Evolutionary conservation across 23 tunicate species (phyloP), one percentile per base, ranked within the genome.

Genomic region (Oikopleura vanhoeffeni): DNA sequence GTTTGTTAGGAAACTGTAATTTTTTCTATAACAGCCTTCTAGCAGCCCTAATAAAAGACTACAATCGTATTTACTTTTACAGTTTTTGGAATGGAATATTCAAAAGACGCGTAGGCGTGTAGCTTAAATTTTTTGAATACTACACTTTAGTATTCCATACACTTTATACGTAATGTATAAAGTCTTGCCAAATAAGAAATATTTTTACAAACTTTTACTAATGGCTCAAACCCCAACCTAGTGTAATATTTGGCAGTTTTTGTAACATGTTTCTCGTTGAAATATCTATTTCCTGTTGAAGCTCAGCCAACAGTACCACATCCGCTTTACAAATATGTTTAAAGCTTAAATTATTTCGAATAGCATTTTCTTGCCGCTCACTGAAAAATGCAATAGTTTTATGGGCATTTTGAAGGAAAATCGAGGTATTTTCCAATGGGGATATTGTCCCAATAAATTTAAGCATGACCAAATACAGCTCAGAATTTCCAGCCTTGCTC

Each of bases 381-480:
- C 27, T 32, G 38, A 71, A 71, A 71, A 71, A 71, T 13, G 64
- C 13, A 49, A 49, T 24, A 24, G 24, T 49, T 24, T 13, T 13
- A 24, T 8, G 64, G 18, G 64, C 24, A 8, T 49, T 24, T 49
- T 49, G 64, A 49, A 49, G 64, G 24, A 49, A 49, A 24, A 8
- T 8, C 13, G 64, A 8, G 13, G 64, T 49, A 49, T 49, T 49
- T 49, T 49, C 64, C 38, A 71, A 30, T 2, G 79, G 79, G 27
- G 79, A 18, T 30, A 71, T 28, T 71, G 4, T 71, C 27, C 79
- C 79, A 32, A 32, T 18, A 71, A 18, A 71, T 2, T 30, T 30
- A 2, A 18, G 38, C 79, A 71, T 71, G 79, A 71, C 35, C 34
- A 71, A 32, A 71, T 71, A 71, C 2, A 71, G 79, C 79, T 71